Base-by-base conservation (phyloP, 1,140 invertebrate species). In the Eubasilissa regina region DNA sequence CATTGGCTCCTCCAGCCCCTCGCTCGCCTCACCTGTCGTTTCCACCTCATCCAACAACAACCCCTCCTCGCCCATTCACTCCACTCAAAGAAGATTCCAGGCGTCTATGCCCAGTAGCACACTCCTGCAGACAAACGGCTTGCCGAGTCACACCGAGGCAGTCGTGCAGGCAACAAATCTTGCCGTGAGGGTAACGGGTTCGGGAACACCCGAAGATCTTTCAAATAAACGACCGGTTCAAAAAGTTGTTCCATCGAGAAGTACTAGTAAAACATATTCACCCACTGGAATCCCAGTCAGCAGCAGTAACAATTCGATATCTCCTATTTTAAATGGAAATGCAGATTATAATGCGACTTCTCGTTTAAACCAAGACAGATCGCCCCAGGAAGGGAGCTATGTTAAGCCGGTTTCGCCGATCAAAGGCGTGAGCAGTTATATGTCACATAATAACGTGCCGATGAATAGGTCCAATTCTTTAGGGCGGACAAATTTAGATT, bases 351-450 rank as follows among this genome's bases (percentile, higher is more conserved):
- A 6, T 6, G 1, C 56, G 11, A 64, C 72, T 43, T 58, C 75
- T 13, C 72, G 78, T 15, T 35, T 68, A 44, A 74, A 58, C 17
- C 8, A 64, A 13, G 66, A 68, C 13, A 51, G 74, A 60, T 82
- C 84, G 15, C 78, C 84, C 8, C 87, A 86, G 8, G 90, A 91
- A 25, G 81, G 86, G 25, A 91, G 89, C n/a, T 95, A 95, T 81
- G 91, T 93, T 12, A 95, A 95, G 85, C 94, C 94, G 4, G 92
- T 88, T 19, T 94, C 94, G 56, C 94, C 94, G 0, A 89, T 92
- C 12, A 94, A 94, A 87, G 91, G 87, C 0, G 87, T 88, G 0
- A 89, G 87, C 12, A 89, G 85, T 79, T 89, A 89, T 13, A 83
- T 91, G 85, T 87, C 89, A 7, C 90, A 91, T 78, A 90, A 90